phyloP scores from a whole-genome alignment of 2,888 invertebrate genomes.

The Mythimna pallens region DNA sequence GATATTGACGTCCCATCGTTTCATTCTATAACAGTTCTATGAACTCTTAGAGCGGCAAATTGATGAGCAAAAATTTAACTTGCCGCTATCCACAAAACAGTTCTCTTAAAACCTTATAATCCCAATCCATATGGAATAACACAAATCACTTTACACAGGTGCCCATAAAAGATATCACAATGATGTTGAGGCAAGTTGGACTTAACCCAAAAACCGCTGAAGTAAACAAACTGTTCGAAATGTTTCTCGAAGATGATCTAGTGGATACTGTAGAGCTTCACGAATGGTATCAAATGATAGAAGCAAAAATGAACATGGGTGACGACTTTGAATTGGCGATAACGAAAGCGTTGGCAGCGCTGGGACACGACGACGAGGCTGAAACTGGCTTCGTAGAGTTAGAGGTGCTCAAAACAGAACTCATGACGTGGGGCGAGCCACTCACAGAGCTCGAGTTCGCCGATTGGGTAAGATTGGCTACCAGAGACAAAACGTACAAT shows the following conservation, averaged over 20 bases:
- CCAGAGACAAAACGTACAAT: conserved; percentile 81
- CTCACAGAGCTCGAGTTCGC: conserved; percentile 81
- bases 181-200: conserved; percentile 84
- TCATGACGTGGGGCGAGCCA: conserved; percentile 85
- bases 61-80: too few relatives aligned
- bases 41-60: too few relatives aligned
- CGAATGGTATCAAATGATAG: conserved; percentile 86
- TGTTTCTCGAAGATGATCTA: conserved; percentile 84
- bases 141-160: conserved; percentile 70
- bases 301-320: conserved; percentile 84
- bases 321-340: conserved; percentile 83
- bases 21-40: too few relatives aligned
- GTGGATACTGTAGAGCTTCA: conserved; percentile 85
- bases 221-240: conserved; percentile 74
- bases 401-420: conserved; percentile 78
- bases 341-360: conserved; percentile 79
- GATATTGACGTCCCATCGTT: too few relatives aligned
- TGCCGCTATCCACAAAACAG: not conserved
- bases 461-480: conserved; percentile 80
- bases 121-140: not conserved
- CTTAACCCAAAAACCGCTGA: conserved; percentile 85
- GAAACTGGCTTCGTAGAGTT: conserved; percentile 79
- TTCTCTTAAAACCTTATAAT: not conserved
- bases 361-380: conserved; percentile 80
- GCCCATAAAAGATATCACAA: conserved; percentile 74